Evolutionary conservation across 2,888 invertebrate genomes (phyloP).

Genomic region (Limulus polyphemus): DNA sequence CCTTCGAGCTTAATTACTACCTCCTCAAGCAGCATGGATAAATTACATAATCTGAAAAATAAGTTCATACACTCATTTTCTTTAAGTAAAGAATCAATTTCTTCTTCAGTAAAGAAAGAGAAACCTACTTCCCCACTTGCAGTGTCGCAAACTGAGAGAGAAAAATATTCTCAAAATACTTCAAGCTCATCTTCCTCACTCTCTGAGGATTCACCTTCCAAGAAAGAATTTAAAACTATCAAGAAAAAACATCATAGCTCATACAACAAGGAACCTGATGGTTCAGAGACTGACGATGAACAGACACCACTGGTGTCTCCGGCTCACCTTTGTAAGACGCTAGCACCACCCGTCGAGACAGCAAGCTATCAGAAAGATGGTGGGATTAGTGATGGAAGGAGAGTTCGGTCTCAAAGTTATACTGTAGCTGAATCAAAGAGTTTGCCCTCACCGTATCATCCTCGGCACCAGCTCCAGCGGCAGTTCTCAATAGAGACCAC

Average conservation of each 20-base stretch:
- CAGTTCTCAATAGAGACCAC: neutral
- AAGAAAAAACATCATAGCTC: constrained; percentile 6
- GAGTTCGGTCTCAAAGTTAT: neutral
- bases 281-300: constrained; percentile 19
- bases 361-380: neutral
- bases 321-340: constrained; percentile 6
- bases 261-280: constrained; percentile 13
- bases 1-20: no score
- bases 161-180: no score
- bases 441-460: neutral
- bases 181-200: neutral
- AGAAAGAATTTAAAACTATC: constrained; percentile 9
- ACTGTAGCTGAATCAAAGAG: neutral
- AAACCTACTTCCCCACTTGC: no score
- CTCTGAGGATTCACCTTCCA: constrained; percentile 13
- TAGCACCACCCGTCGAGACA: neutral
- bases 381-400: neutral
- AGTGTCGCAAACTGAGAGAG: no score
- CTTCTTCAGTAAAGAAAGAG: no score
- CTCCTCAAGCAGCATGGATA: no score
- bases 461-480: neutral
- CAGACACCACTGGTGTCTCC: constrained; percentile 23
- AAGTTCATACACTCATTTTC: no score
- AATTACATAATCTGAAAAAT: no score
- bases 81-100: no score